These are phyloP conservation scores for Condylostylus longicornis DNA, from an alignment of 1,140 invertebrate species.

Conservation along the genomic window DNA sequence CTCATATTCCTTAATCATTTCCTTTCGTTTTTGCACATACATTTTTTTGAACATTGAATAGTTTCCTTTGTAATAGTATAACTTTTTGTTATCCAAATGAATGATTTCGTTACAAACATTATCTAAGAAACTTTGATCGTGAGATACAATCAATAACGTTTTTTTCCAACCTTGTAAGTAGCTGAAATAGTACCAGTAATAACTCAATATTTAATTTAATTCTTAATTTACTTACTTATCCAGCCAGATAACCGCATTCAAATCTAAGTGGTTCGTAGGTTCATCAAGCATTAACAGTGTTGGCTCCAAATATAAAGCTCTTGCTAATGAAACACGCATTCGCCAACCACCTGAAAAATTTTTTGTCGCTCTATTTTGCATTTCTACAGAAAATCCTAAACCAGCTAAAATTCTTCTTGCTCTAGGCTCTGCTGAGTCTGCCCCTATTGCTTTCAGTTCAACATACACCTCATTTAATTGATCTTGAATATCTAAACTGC, in stretches of 20 bases:
- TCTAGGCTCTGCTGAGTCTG: conserved; percentile 90
- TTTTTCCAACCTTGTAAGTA: conserved; percentile 97
- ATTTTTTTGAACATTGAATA: conserved; percentile 99
- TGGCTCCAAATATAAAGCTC: conserved; percentile 81
- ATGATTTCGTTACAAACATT: conserved; percentile 99
- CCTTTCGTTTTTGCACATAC: conserved; percentile 88
- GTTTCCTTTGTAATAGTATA: conserved; percentile 97
- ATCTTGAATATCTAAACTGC: conserved; percentile 54
- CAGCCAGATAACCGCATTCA: conserved; percentile 98
- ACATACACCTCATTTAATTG: conserved; percentile 86
- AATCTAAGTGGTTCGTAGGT: conserved; percentile 86
- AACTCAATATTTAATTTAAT: background rate
- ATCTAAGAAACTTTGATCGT: conserved; percentile 98
- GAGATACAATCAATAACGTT: conserved; percentile 91
- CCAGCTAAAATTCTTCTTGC: conserved; percentile 91
- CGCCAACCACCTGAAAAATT: conserved; percentile 97
- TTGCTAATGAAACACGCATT: conserved; percentile 92
- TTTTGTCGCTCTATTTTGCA: conserved; percentile 89
- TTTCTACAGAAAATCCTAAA: conserved; percentile 85
- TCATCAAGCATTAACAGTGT: conserved; percentile 92
- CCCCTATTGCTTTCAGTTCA: conserved; percentile 88
- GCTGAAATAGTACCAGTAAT: conserved; percentile 32
- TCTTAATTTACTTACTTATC: conserved; percentile 62
- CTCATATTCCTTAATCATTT: conserved; percentile 94
- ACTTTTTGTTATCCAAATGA: conserved; percentile 85